These are phyloP conservation scores for Pseudorectes ferrugineus DNA, from an alignment of 2,113 vertebrate genomes.

Conservation along the genomic window DNA sequence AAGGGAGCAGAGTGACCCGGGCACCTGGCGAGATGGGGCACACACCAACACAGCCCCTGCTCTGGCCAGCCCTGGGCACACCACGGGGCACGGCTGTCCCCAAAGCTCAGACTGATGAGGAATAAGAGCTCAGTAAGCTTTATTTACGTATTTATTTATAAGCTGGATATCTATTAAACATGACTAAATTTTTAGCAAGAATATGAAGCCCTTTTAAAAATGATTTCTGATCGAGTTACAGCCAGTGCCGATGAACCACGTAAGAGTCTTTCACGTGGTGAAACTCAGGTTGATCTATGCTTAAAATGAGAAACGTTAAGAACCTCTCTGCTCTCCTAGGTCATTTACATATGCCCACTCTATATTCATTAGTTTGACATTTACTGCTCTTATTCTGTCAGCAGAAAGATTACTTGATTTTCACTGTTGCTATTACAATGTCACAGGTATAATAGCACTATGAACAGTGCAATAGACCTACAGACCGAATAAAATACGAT, in stretches of 20 bases:
- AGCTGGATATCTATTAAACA: not conserved
- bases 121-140: not conserved
- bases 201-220: not conserved
- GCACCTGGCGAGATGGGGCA: fast-evolving
- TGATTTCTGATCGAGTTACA: not conserved
- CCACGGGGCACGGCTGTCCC: fast-evolving
- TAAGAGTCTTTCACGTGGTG: not conserved
- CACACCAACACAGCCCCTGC: fast-evolving
- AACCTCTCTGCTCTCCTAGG: not conserved
- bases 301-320: not conserved
- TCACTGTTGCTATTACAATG: not conserved
- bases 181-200: not conserved
- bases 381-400: slow-evolving; percentile 19
- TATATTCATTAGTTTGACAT: slow-evolving; percentile 18
- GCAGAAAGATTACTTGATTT: slow-evolving; percentile 17
- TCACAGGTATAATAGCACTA: not conserved
- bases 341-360: slow-evolving; percentile 25
- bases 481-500: not conserved
- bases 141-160: too few species aligned
- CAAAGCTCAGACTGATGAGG: fast-evolving
- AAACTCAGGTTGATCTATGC: not conserved
- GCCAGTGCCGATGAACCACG: not conserved
- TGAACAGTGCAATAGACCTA: not conserved
- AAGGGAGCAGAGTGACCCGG: fast-evolving
- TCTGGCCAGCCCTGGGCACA: not conserved